phyloP scores from a whole-genome alignment of 2,113 vertebrate species.

The Archilochus colubris region DNA sequence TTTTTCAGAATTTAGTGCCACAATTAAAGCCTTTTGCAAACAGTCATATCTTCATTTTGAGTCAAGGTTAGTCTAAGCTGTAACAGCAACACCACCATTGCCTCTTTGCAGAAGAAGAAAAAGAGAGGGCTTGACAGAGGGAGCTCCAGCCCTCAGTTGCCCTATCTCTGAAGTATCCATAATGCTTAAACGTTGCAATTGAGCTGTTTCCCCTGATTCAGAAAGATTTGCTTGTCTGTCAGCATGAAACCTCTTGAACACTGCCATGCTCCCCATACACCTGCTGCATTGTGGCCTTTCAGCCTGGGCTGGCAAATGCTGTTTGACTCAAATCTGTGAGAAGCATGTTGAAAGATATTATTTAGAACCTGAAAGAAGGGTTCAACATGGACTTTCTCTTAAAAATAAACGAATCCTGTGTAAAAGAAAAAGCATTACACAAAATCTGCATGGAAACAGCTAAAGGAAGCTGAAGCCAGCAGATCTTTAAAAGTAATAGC shows the following conservation, averaged over 20 bases:
- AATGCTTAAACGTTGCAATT: neutral
- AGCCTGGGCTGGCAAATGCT: neutral
- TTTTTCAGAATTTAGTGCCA: neutral
- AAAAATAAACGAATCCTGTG: neutral
- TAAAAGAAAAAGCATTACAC: neutral
- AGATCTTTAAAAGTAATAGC: neutral
- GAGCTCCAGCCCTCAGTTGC: neutral
- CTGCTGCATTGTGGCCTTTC: neutral
- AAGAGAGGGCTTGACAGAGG: neutral
- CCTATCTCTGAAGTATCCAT: neutral
- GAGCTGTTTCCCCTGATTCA: neutral
- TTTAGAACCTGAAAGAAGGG: neutral
- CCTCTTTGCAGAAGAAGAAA: neutral
- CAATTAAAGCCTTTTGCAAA: neutral
- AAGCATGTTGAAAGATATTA: neutral
- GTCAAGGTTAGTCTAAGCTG: neutral
- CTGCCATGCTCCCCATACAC: fast-evolving
- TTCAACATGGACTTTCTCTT: neutral
- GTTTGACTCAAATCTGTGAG: neutral
- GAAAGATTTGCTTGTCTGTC: neutral
- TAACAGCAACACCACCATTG: neutral
- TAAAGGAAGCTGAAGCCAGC: neutral
- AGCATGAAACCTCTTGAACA: neutral
- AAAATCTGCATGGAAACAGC: neutral
- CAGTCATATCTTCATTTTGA: neutral